Evolutionary conservation across 2,797 vertebrate species (phyloP).

Genomic region (Meda fulgida): DNA sequence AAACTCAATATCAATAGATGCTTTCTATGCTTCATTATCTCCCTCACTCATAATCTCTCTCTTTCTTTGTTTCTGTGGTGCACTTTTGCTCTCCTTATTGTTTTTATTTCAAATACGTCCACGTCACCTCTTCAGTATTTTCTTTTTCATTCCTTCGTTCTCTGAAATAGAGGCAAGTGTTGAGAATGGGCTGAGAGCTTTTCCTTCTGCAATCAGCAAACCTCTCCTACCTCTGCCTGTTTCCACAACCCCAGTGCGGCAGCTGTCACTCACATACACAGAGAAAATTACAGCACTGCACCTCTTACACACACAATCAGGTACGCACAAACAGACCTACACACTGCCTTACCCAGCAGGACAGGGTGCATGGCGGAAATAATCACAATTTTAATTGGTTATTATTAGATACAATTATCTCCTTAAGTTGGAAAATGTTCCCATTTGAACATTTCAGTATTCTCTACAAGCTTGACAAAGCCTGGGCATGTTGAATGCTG

Average conservation of each 20-base stretch:
- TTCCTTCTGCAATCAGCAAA: conserved; percentile 30
- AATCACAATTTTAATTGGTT: conserved; percentile 46
- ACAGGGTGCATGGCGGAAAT: conserved; percentile 54
- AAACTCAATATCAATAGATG: conserved; percentile 6
- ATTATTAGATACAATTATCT: conserved; percentile 47
- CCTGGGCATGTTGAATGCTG: not conserved
- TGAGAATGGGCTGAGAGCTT: conserved; percentile 23
- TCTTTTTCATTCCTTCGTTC: conserved; percentile 52
- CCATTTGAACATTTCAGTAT: conserved; percentile 13
- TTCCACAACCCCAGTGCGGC: conserved; percentile 33
- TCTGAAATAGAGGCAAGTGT: conserved; percentile 21
- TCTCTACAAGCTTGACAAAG: not conserved
- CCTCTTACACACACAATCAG: conserved; percentile 42
- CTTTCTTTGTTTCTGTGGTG: conserved; percentile 52
- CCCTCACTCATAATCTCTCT: not conserved
- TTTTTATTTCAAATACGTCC: conserved; percentile 69
- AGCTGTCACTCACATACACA: conserved; percentile 42
- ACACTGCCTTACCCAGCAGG: conserved; percentile 43
- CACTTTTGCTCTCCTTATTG: conserved; percentile 52
- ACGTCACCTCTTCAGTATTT: conserved; percentile 66
- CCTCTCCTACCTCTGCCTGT: conserved; percentile 54
- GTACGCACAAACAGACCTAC: conserved; percentile 37
- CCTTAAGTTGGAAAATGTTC: conserved; percentile 26
- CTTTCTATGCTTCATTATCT: conserved; percentile 34
- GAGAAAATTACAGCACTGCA: conserved; percentile 55